phyloP scores from a whole-genome alignment of 2,888 invertebrate genomes.

The Pseudococcus longispinus region DNA sequence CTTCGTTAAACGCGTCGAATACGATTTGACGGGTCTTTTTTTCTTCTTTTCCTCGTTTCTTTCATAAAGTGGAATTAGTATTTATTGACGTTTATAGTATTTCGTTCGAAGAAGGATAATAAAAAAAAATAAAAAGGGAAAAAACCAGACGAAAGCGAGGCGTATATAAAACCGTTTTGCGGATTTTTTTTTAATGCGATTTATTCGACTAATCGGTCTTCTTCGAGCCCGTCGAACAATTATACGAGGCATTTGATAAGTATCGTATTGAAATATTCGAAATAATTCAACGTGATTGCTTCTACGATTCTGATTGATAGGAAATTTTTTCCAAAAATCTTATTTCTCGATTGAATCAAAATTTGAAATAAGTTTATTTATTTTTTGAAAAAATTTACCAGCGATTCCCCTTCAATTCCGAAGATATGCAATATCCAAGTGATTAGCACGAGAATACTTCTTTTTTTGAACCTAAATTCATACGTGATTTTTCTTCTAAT shows the following conservation, averaged over 20 bases:
- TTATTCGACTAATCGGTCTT: not conserved
- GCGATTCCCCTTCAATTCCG: too few relatives aligned
- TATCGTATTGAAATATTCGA: not conserved
- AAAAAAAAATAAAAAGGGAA: not conserved
- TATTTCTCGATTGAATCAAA: too few relatives aligned
- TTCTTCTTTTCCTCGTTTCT: not conserved
- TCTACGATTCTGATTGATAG: too few relatives aligned
- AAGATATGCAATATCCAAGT: too few relatives aligned
- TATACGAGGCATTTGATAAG: not conserved
- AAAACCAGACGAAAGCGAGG: not conserved
- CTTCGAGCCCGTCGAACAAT: not conserved
- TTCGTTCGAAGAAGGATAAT: not conserved
- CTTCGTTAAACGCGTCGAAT: slow-evolving; percentile 18
- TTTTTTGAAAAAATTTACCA: too few relatives aligned
- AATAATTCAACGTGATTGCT: not conserved
- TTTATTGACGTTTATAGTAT: slow-evolving; percentile 10
- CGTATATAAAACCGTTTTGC: not conserved
- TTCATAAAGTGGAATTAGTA: slow-evolving; percentile 17
- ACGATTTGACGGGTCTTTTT: slow-evolving; percentile 9
- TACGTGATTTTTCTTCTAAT: too few relatives aligned
- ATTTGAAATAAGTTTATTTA: too few relatives aligned
- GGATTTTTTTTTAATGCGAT: not conserved
- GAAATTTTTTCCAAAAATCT: too few relatives aligned
- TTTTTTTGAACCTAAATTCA: too few relatives aligned
- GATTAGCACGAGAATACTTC: too few relatives aligned